These are phyloP conservation scores for Montipora foliosa DNA, from an alignment of 64 coral and sea anemone species.

Conservation along the genomic window DNA sequence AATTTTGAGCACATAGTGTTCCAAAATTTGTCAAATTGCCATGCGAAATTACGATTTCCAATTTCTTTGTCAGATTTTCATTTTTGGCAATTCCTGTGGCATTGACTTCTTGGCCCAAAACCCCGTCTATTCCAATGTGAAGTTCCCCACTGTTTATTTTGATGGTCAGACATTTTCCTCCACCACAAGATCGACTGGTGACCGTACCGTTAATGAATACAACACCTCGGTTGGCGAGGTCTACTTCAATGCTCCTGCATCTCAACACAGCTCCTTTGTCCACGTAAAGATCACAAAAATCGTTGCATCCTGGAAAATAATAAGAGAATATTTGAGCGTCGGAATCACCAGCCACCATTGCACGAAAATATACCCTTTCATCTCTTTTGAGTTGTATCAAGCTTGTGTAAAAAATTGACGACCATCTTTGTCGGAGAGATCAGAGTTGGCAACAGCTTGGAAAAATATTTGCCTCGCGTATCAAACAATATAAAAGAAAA, in stretches of 20 bases:
- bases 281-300: slow-evolving; percentile 46
- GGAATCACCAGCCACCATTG: background rate
- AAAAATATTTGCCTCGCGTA: background rate
- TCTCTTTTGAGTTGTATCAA: slow-evolving; percentile 1
- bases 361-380: background rate
- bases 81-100: background rate
- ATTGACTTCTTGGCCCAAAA: slow-evolving; percentile 44
- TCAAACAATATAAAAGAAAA: background rate
- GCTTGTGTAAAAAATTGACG: background rate
- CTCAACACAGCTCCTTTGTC: slow-evolving; percentile 54
- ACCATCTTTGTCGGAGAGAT: too few relatives aligned
- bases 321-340: background rate
- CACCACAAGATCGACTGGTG: slow-evolving; percentile 24
- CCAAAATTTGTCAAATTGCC: slow-evolving; percentile 72
- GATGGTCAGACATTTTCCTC: slow-evolving; percentile 31
- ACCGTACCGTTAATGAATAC: slow-evolving; percentile 73
- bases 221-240: background rate
- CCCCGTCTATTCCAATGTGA: slow-evolving; percentile 35
- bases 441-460: background rate
- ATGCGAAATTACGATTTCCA: slow-evolving; percentile 33
- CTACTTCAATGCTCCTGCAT: slow-evolving; percentile 31
- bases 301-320: slow-evolving; percentile 14
- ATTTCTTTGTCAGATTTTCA: slow-evolving; percentile 43
- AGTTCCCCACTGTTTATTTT: slow-evolving; percentile 27
- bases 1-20: slow-evolving; percentile 22